phyloP scores from a whole-genome alignment of 2,888 invertebrate species.

The Eupithecia inturbata region DNA sequence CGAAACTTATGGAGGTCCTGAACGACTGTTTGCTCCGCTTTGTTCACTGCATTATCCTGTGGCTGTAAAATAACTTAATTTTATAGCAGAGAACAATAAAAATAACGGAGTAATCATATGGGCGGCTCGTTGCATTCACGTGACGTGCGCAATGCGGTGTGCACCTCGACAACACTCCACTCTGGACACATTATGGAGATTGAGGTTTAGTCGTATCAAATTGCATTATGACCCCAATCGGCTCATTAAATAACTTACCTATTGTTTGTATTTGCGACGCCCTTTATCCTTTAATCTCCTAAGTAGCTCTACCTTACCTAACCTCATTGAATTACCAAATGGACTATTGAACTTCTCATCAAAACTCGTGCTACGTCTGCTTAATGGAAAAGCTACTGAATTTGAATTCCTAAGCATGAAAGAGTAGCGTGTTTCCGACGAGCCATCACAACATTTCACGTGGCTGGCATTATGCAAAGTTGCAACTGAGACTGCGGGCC shows the following conservation, averaged over 20 bases:
- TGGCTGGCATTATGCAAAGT: constrained; percentile 18
- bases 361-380: background rate
- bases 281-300: background rate
- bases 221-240: background rate
- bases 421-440: constrained; percentile 7
- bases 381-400: background rate
- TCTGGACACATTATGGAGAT: background rate
- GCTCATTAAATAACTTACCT: background rate
- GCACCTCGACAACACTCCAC: background rate
- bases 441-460: constrained; percentile 31
- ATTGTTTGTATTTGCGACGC: background rate
- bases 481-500: constrained; percentile 18
- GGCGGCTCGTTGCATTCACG: background rate
- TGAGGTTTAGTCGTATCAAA: background rate
- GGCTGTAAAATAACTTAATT: background rate
- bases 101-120: background rate
- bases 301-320: background rate
- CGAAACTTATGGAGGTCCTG: background rate
- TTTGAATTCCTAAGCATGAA: constrained; percentile 2
- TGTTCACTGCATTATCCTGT: background rate
- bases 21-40: background rate
- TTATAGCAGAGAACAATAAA: background rate
- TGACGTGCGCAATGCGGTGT: background rate
- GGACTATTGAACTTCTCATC: background rate
- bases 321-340: background rate